Evolutionary conservation across 2,888 invertebrate species (phyloP), one percentile per base, ranked within the genome.

Genomic region (Lymantria dispar): DNA sequence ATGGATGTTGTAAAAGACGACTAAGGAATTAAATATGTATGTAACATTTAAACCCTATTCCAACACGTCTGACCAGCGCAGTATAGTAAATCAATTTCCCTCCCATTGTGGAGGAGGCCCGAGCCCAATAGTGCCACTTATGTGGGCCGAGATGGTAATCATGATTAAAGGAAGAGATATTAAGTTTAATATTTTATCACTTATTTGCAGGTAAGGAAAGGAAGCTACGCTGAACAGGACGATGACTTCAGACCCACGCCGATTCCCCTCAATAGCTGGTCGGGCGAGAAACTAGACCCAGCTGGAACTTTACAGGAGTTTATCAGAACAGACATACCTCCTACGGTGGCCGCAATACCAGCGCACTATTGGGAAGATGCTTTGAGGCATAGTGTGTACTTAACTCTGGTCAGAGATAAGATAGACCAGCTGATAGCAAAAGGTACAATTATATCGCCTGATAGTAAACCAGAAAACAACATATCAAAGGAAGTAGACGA

Each of bases 351-450:
- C 15, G 76, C 71, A 0, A 57, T 81, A 15, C 87, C 87, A 2
- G 90, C 92, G 0, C 89, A 84, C 61, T 91, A 91, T 66, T 95
- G 95, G 95, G 94, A 95, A 76, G 92, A 93, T 52, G 94, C 95
- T 1, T 77, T 95, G 36, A 91, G 94, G 53, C 94, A 95, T 80
- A 94, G 95, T 56, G 93, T 94, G 7, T 94, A 93, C 68, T 87
- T 95, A 59, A 93, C 95, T 1, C 85, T 95, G 10, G 86, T 93
- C 47, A 80, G 93, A 58, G 93, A 93, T 67, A 91, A 92, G 68
- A 91, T 93, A 58, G 86, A 91, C 54, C 87, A 90, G 51, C 82
- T 92, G 3, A 87, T 92, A 51, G 79, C 92, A 3, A 82, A 79
- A 63, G 83, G 83, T 13, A 72, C 77, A 39, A 65, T 78, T 53